These are phyloP conservation scores for Odontomyia ornata DNA, from an alignment of 2,888 invertebrate genomes.

Conservation along the genomic window DNA sequence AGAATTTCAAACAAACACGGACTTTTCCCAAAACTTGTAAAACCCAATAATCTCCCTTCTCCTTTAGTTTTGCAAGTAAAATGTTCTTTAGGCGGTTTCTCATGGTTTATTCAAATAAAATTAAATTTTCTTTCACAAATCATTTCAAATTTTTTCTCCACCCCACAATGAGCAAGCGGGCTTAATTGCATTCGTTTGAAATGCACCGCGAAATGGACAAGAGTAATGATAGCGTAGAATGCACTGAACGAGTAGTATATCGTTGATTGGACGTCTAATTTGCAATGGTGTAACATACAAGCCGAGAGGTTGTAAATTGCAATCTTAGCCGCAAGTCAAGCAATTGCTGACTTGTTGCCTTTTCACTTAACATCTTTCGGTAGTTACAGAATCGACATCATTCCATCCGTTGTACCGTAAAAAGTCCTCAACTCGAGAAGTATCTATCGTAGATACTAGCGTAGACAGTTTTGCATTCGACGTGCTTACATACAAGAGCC, in stretches of 20 bases:
- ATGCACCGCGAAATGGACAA: constrained; percentile 28
- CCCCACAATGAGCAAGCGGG: neutral
- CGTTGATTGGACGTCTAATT: constrained; percentile 30
- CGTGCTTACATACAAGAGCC: neutral
- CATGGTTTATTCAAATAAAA: too few species aligned
- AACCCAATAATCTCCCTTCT: too few species aligned
- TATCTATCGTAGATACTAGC: neutral
- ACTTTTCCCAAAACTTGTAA: too few species aligned
- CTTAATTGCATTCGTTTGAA: constrained; percentile 40
- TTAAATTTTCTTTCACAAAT: neutral
- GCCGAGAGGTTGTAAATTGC: constrained; percentile 18
- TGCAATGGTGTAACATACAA: constrained; percentile 24
- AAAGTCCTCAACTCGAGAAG: neutral
- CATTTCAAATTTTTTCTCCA: neutral
- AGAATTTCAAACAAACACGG: too few species aligned
- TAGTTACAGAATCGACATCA: neutral
- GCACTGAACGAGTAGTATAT: neutral
- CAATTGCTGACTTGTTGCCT: constrained; percentile 27
- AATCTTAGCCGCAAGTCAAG: constrained; percentile 26
- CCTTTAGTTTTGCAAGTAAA: too few species aligned
- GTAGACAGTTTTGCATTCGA: neutral
- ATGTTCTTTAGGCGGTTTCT: too few species aligned
- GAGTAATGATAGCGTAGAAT: constrained; percentile 5
- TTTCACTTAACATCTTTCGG: constrained; percentile 25
- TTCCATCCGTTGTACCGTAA: neutral